A percentile compares a stretch with the other conserved stretches of the same genome.
Evolutionary conservation across 2,113 vertebrate species (phyloP).

Genomic region (Neodon shergylaensis): DNA sequence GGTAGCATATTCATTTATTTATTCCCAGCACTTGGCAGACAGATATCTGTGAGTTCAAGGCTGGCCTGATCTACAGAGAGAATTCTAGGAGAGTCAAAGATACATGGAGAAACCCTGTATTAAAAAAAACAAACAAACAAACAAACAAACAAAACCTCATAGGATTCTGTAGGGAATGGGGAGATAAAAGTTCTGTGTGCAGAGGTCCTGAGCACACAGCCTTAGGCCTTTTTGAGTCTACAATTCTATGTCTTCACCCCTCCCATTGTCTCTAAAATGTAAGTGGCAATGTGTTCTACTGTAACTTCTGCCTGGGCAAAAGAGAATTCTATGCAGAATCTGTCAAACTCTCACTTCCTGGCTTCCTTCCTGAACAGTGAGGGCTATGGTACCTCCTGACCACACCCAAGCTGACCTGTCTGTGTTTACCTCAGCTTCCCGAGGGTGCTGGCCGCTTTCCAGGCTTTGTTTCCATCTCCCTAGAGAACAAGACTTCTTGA

Average conservation of each 20-base stretch:
- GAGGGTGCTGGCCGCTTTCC: not conserved
- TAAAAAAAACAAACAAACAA: not conserved
- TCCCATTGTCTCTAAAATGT: slow-evolving; percentile 41
- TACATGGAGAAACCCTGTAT: not conserved
- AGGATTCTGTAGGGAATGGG: not conserved
- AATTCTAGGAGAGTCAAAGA: not conserved
- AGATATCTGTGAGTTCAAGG: not conserved
- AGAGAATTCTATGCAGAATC: not conserved
- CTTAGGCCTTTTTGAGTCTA: not conserved
- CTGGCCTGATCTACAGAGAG: not conserved
- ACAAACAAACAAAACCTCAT: not conserved
- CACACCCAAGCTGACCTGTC: slow-evolving; percentile 46
- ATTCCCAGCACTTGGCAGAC: not conserved
- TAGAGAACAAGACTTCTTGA: slow-evolving; percentile 48
- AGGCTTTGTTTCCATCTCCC: slow-evolving; percentile 46
- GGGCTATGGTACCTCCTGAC: slow-evolving; percentile 8
- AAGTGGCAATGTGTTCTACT: slow-evolving; percentile 21
- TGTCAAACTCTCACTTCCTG: slow-evolving; percentile 22
- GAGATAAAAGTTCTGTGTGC: not conserved
- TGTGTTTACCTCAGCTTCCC: slow-evolving; percentile 22
- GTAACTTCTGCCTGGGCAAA: slow-evolving; percentile 39
- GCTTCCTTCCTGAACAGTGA: slow-evolving; percentile 51
- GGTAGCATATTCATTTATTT: not conserved
- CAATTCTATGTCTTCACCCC: not conserved
- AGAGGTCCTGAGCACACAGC: slow-evolving; percentile 28